Percentiles rank a stretch among this genome's conserved stretches.
These are phyloP conservation scores for Pampus argenteus DNA, from an alignment of 2,797 vertebrate genomes.

Conservation along the genomic window DNA sequence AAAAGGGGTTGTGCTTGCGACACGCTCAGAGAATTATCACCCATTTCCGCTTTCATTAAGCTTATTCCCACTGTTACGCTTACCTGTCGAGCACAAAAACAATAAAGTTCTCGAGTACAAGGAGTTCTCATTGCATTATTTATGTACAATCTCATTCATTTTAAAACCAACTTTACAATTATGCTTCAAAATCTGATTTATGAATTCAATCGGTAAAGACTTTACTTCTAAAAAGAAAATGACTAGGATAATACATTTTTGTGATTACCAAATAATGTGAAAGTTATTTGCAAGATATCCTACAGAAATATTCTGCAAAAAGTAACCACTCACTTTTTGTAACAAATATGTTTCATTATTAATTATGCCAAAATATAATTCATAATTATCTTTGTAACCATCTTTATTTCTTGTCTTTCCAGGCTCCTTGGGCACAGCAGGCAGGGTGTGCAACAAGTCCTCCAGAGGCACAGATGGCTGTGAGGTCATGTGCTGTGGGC, in stretches of 20 bases:
- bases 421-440: conserved; percentile 97
- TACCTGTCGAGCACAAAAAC: too few relatives aligned
- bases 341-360: not conserved
- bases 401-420: conserved; percentile 31
- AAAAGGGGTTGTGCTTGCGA: not conserved
- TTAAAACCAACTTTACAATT: too few relatives aligned
- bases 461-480: conserved; percentile 94
- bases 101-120: too few relatives aligned
- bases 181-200: too few relatives aligned
- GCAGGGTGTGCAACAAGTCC: conserved; percentile 93
- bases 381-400: not conserved
- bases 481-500: conserved; percentile 98
- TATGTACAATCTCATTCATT: not conserved
- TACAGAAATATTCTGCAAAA: too few relatives aligned
- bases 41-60: not conserved
- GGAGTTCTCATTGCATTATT: not conserved
- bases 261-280: too few relatives aligned
- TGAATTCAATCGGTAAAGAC: not conserved
- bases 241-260: not conserved
- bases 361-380: not conserved
- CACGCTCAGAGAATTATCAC: not conserved
- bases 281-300: too few relatives aligned
- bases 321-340: too few relatives aligned
- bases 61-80: not conserved
- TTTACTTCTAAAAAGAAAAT: not conserved